These are phyloP conservation scores for Petaurus breviceps DNA, from an alignment of 2,113 vertebrate genomes.

Conservation along the genomic window DNA sequence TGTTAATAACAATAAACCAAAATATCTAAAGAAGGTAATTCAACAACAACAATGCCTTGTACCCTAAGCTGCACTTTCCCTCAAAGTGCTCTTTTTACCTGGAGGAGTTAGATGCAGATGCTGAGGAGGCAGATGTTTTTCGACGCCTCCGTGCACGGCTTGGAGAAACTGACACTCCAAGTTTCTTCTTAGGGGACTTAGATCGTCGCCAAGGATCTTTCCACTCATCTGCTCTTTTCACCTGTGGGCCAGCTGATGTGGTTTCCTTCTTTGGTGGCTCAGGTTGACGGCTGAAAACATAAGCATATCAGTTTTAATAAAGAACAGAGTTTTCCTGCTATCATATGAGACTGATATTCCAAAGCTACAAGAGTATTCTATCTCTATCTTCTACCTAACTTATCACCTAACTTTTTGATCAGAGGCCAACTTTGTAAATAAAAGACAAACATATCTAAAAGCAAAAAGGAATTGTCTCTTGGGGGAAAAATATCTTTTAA, in stretches of 20 bases:
- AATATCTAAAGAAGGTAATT: neutral
- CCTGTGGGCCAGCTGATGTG: conserved; percentile 67
- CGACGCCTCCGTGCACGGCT: conserved; percentile 91
- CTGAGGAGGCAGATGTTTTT: conserved; percentile 92
- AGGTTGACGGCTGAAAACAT: conserved; percentile 82
- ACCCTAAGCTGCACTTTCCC: neutral
- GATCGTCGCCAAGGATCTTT: conserved; percentile 99
- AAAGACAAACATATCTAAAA: neutral
- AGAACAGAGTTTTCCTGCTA: neutral
- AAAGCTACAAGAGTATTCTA: neutral
- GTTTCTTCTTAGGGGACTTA: conserved; percentile 96
- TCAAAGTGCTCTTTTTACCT: conserved; percentile 83
- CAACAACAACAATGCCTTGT: neutral
- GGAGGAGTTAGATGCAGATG: conserved; percentile 95
- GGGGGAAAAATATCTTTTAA: neutral
- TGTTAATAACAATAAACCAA: neutral
- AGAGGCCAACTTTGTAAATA: neutral
- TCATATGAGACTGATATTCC: neutral
- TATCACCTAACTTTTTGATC: neutral
- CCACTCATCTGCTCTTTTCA: conserved; percentile 96
- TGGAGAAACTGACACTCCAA: conserved; percentile 88
- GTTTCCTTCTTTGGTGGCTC: conserved; percentile 92
- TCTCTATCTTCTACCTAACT: neutral
- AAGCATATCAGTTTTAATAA: neutral
- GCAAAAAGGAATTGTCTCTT: neutral